Percentiles rank a stretch among this genome's conserved stretches.
Evolutionary conservation across 2,113 vertebrate genomes (phyloP).

Genomic region (Oenanthe oenanthe): DNA sequence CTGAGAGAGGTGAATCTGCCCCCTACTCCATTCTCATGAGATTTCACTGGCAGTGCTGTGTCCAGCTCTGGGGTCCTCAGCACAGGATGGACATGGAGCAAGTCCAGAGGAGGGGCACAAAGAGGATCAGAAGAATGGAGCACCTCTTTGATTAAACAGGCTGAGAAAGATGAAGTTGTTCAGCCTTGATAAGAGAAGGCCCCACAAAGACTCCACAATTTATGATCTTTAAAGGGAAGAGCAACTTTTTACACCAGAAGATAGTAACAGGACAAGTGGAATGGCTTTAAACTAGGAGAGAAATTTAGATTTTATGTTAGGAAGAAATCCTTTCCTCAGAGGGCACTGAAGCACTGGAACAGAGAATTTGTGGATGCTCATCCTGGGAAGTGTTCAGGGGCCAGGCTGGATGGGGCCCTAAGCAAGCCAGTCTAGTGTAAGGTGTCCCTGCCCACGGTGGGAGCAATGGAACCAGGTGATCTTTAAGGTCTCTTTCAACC

Average conservation of each 20-base stretch:
- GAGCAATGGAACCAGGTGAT: background rate
- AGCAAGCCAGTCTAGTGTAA: background rate
- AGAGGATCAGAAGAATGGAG: background rate
- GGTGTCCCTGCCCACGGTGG: no score
- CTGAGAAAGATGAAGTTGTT: background rate
- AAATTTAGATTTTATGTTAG: background rate
- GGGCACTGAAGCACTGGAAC: background rate
- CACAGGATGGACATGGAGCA: background rate
- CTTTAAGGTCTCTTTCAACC: background rate
- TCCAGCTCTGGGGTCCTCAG: background rate
- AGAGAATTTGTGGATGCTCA: background rate
- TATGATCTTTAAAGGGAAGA: background rate
- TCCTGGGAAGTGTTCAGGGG: background rate
- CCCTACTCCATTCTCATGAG: background rate
- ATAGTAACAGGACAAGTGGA: background rate
- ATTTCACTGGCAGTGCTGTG: background rate
- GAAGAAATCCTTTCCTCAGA: background rate
- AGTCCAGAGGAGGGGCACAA: background rate
- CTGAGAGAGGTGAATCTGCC: background rate
- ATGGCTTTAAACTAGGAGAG: background rate
- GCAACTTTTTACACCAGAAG: background rate
- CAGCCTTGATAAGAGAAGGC: background rate
- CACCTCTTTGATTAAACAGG: background rate
- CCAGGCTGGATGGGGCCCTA: background rate
- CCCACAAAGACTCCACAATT: no score